Conservation (phyloP, 2,888 invertebrate genomes). For the Calameuta pallipes region DNA sequence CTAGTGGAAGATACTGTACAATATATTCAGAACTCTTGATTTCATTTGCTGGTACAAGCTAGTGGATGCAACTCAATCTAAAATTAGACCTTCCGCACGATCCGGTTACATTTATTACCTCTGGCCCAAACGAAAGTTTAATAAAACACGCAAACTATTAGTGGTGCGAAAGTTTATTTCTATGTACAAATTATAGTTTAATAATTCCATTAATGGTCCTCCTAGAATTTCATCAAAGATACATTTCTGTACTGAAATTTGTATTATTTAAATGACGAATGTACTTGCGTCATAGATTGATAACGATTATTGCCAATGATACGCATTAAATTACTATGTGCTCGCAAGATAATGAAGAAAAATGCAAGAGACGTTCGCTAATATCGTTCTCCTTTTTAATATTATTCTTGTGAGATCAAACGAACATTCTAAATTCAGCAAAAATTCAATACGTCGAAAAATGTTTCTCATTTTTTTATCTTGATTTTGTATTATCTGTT, state of each 20-base stretch:
- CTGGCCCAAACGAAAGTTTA: not conserved
- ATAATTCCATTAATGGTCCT: not conserved
- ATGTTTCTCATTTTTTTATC: not conserved
- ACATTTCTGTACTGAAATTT: too few relatives aligned
- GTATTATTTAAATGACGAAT: not conserved
- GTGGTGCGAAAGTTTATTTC: not conserved
- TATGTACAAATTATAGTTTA: not conserved
- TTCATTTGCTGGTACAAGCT: not conserved
- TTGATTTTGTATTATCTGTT: not conserved
- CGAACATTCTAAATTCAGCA: not conserved
- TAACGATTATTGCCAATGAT: not conserved
- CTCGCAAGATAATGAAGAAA: not conserved
- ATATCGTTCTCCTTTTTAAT: not conserved
- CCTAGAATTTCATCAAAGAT: not conserved
- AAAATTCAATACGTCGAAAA: not conserved
- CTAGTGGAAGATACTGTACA: conserved; percentile 1
- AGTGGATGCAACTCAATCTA: conserved; percentile 27
- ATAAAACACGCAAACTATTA: not conserved
- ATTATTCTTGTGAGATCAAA: not conserved
- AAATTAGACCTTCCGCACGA: conserved; percentile 35
- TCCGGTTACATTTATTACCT: conserved; percentile 3
- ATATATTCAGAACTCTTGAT: conserved; percentile 11
- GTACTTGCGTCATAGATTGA: not conserved
- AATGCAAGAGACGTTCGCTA: not conserved
- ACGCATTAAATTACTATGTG: not conserved